phyloP scores from a whole-genome alignment of 2,888 invertebrate species.

The Lypha dubia region DNA sequence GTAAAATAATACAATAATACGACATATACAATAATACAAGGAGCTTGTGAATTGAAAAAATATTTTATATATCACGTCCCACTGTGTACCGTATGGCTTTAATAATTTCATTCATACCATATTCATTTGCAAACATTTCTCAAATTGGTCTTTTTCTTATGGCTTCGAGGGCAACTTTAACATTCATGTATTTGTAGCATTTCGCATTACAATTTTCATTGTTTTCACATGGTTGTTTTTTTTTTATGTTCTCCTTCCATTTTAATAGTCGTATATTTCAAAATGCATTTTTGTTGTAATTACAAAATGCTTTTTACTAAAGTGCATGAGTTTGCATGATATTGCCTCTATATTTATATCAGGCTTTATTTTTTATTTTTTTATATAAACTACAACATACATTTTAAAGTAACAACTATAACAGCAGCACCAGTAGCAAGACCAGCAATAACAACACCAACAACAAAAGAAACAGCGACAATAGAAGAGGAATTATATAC shows the following conservation, averaged over 20 bases:
- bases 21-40: too few species aligned
- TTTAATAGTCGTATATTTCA: conserved; percentile 65
- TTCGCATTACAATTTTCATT: conserved; percentile 27
- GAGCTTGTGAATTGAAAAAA: too few species aligned
- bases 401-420: neutral
- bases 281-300: conserved; percentile 69
- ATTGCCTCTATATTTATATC: conserved; percentile 59
- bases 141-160: conserved; percentile 28
- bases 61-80: neutral
- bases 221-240: conserved; percentile 37
- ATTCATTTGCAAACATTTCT: conserved; percentile 26
- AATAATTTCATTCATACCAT: conserved; percentile 32
- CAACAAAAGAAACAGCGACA: conserved; percentile 3
- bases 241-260: conserved; percentile 37
- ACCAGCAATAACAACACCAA: neutral
- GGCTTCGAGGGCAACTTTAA: conserved; percentile 19
- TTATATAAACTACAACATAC: conserved; percentile 41
- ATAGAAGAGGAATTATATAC: conserved; percentile 52
- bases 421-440: neutral
- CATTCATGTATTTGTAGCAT: conserved; percentile 6
- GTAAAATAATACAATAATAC: too few species aligned
- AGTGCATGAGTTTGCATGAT: conserved; percentile 70
- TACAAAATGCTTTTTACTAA: conserved; percentile 71
- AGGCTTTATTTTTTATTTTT: too few species aligned
- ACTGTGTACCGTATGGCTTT: conserved; percentile 33